Evolutionary conservation across 2,797 vertebrate genomes (phyloP).

Genomic region (Martes flavigula): DNA sequence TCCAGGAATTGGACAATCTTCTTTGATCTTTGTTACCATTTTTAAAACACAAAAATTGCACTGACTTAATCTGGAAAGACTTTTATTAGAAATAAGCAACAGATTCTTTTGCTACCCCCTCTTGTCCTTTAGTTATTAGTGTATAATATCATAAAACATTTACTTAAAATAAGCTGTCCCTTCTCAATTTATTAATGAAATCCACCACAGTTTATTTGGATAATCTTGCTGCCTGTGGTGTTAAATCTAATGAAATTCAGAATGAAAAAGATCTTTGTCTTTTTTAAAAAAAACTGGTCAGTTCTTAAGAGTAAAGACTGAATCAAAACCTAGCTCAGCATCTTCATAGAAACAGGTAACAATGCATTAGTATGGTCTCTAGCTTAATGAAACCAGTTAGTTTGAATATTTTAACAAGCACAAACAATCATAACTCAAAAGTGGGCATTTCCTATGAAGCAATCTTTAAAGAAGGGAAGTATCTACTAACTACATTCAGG

Average conservation of each 20-base stretch:
- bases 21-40: constrained; percentile 9
- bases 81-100: background rate
- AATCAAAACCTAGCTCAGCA: background rate
- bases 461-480: constrained; percentile 23
- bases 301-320: background rate
- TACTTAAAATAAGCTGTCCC: background rate
- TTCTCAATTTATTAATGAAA: constrained; percentile 27
- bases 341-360: background rate
- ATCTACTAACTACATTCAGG: background rate
- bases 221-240: background rate
- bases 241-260: constrained; percentile 36
- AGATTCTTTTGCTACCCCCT: background rate
- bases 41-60: constrained; percentile 8
- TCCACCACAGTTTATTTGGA: background rate
- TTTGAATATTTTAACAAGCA: background rate
- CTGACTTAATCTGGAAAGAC: background rate
- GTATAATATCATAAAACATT: background rate
- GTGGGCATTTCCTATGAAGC: background rate
- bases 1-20: background rate
- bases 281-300: background rate
- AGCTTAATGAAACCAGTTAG: background rate
- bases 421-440: constrained; percentile 8
- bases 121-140: background rate
- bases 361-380: background rate
- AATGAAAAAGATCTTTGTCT: background rate